Percentiles rank a stretch among this genome's conserved stretches.
phyloP scores from a whole-genome alignment of 2,797 vertebrate species.

The Myotis vivesi region DNA sequence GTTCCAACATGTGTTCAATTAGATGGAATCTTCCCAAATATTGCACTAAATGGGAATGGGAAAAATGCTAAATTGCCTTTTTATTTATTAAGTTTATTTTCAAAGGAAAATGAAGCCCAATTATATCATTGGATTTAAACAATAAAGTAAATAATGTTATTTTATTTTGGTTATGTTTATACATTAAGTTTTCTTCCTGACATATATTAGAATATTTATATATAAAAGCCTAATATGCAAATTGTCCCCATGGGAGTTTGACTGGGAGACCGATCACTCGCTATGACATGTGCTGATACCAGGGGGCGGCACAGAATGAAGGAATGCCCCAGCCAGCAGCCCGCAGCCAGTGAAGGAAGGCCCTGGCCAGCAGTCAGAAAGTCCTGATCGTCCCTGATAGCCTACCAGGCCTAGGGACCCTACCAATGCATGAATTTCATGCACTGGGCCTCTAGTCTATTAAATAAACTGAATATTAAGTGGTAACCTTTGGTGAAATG shows the following conservation, averaged over 20 bases:
- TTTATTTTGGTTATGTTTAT: background rate
- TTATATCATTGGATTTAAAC: background rate
- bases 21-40: conserved; percentile 72
- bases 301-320: no score
- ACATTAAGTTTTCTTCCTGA: background rate
- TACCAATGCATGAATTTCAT: no score
- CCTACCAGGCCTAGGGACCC: no score
- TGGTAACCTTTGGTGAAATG: background rate
- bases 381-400: fast-evolving
- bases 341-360: no score
- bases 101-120: background rate
- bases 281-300: no score
- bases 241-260: no score
- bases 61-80: conserved; percentile 49
- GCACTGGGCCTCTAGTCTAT: background rate
- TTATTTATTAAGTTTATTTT: conserved; percentile 47
- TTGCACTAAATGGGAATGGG: conserved; percentile 55
- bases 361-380: no score
- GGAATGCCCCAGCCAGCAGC: no score
- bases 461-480: background rate
- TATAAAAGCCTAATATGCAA: no score
- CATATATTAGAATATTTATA: background rate
- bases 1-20: conserved; percentile 63
- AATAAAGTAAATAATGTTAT: background rate
- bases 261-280: no score